These are phyloP conservation scores for Balearica regulorum DNA, from an alignment of 2,797 vertebrate genomes.

Conservation along the genomic window DNA sequence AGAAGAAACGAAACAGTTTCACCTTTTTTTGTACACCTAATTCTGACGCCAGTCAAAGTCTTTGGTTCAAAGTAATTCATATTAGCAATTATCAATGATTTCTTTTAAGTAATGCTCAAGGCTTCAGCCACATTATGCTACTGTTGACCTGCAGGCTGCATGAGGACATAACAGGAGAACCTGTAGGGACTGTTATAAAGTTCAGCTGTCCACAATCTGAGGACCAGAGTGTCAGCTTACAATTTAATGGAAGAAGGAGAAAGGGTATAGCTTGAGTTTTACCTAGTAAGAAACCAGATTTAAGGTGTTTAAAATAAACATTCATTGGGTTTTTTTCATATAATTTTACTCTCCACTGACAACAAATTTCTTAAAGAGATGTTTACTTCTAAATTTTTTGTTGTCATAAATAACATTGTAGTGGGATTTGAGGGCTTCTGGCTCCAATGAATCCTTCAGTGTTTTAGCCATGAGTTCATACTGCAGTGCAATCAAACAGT, in stretches of 20 bases:
- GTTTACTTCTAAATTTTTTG: not conserved
- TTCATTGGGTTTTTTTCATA: not conserved
- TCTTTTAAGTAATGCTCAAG: not conserved
- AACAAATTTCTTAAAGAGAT: not conserved
- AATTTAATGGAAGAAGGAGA: not conserved
- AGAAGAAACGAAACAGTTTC: not conserved
- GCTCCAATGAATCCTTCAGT: not conserved
- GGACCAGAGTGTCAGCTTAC: not conserved
- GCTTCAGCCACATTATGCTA: not conserved
- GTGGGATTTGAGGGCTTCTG: not conserved
- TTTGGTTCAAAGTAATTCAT: not conserved
- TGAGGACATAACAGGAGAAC: not conserved
- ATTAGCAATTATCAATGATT: not conserved
- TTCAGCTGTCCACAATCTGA: not conserved
- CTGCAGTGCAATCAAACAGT: not conserved
- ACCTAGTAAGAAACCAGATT: not conserved
- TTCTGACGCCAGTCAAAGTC: not conserved
- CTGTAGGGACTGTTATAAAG: not conserved
- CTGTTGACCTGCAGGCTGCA: not conserved
- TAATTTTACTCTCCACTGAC: not conserved
- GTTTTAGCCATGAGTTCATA: not conserved
- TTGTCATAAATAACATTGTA: not conserved
- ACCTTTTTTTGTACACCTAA: not conserved
- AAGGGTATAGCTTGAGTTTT: not conserved
- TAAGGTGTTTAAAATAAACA: not conserved